Conservation (phyloP, 2,888 invertebrate genomes). For the Bibio marci region DNA sequence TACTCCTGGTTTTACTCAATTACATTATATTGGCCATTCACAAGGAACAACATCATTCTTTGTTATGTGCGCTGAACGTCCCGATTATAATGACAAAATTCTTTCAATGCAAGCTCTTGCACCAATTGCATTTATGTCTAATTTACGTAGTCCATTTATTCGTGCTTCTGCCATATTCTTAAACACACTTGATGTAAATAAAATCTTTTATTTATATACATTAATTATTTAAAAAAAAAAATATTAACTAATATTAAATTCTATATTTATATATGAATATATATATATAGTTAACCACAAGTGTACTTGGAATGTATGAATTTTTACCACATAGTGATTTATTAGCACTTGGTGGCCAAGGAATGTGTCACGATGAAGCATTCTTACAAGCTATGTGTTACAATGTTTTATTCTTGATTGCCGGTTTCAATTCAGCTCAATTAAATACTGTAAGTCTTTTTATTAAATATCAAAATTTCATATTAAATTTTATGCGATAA, state of each 20-base stretch:
- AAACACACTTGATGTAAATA: background rate
- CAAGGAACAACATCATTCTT: slow-evolving; percentile 35
- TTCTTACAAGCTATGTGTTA: slow-evolving; percentile 41
- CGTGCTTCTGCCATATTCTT: slow-evolving; percentile 21
- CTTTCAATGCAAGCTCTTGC: slow-evolving; percentile 34
- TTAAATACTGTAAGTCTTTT: slow-evolving; percentile 29
- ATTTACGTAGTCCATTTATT: slow-evolving; percentile 32
- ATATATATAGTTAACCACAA: slow-evolving; percentile 15
- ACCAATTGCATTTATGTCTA: slow-evolving; percentile 46
- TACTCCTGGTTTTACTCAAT: slow-evolving; percentile 27
- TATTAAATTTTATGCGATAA: too few species aligned
- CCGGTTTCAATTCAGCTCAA: slow-evolving; percentile 41
- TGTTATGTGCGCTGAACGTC: slow-evolving; percentile 27
- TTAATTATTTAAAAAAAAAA: background rate
- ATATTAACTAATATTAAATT: too few species aligned
- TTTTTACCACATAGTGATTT: slow-evolving; percentile 42
- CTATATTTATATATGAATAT: too few species aligned
- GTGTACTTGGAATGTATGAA: slow-evolving; percentile 38
- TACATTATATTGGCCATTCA: slow-evolving; percentile 46
- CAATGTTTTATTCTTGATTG: slow-evolving; percentile 46
- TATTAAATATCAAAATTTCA: too few species aligned
- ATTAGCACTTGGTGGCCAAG: slow-evolving; percentile 31
- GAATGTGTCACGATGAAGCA: slow-evolving; percentile 37
- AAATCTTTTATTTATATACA: too few species aligned
- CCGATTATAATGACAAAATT: slow-evolving; percentile 32